Evolutionary conservation across 2,113 vertebrate genomes (phyloP).

Genomic region (Cheirogaleus medius): DNA sequence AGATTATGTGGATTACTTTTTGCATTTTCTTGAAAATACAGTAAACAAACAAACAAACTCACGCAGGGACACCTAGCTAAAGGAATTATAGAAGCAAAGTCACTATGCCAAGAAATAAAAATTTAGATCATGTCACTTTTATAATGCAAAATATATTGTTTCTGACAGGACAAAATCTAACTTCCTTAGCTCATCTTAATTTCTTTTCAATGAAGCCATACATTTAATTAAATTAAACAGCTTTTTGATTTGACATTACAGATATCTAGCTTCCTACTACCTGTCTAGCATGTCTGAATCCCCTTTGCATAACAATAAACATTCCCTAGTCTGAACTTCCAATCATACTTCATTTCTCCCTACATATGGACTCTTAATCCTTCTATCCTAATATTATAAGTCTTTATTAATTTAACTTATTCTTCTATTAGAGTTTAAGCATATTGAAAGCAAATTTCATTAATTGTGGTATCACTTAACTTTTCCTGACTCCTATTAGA

Average conservation of each 20-base stretch:
- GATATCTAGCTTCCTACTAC: not conserved
- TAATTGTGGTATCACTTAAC: not conserved
- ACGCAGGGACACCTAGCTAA: not conserved
- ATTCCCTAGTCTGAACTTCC: not conserved
- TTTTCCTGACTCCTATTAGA: not conserved
- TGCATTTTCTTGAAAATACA: not conserved
- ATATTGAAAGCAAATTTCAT: not conserved
- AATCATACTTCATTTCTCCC: not conserved
- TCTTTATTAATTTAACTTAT: not conserved
- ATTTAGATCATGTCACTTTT: not conserved
- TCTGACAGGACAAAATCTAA: constrained; percentile 27
- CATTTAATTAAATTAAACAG: constrained; percentile 22
- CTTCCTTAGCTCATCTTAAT: not conserved
- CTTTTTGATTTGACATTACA: not conserved
- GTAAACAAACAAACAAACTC: not conserved
- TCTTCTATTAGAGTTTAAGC: not conserved
- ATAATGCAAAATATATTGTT: not conserved
- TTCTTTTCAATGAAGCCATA: not conserved
- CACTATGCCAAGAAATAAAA: not conserved
- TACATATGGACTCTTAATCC: not conserved
- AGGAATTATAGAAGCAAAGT: not conserved
- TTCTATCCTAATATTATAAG: not conserved
- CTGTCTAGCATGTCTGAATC: not conserved
- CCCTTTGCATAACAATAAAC: not conserved
- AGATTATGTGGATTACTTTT: not conserved